Base-by-base conservation (phyloP, 2,797 vertebrate species). In the Miichthys miiuy region DNA sequence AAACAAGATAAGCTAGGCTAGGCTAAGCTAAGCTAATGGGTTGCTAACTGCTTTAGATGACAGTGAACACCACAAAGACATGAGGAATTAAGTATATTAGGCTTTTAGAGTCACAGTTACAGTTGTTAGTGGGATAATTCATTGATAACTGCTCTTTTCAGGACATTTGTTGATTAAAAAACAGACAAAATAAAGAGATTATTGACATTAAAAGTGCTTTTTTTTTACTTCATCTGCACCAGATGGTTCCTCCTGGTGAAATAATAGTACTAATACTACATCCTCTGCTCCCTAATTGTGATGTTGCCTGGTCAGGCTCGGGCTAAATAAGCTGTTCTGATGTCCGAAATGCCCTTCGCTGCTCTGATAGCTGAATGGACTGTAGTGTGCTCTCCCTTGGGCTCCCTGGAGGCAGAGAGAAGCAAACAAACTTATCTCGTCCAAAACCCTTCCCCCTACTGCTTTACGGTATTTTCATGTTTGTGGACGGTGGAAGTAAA, bases 371-470 rank as follows among this genome's bases (percentile, higher is more conserved):
- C 75, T 83, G 74, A 72, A 72, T 41, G 77, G 72, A 79, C 75
- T 67, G 77, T 48, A 69, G 62, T 16, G 50, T 48, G 67, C 42
- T 63, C 42, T 67, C 74, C 62, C 72, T 25, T 2, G 12, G 68
- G 50, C 55, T 85, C 77, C 81, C 77, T 11, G 14, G 67, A 80
- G 76, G 77, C 85, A 55, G n/a, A 42, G 23, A 65, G 52, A 20
- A 52, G 68, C 68, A 77, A 80, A 87, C 78, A 83, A 72, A 82
- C 87, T 83, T 83, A 83, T 87, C 82, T 85, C 60, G 18, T 50
- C 48, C 65, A 12, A 79, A 72, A 54, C 41, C 34, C 25, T 6
- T 23, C 34, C 30, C 55, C 72, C 58, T 42, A 2, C 61, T 56
- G 70, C 71, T 63, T 34, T 25, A 50, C 56, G 68, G 55, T 48